Evolutionary conservation across 2,113 vertebrate species (phyloP), one percentile per base, ranked within the genome.

Genomic region (Pristiophorus japonicus): DNA sequence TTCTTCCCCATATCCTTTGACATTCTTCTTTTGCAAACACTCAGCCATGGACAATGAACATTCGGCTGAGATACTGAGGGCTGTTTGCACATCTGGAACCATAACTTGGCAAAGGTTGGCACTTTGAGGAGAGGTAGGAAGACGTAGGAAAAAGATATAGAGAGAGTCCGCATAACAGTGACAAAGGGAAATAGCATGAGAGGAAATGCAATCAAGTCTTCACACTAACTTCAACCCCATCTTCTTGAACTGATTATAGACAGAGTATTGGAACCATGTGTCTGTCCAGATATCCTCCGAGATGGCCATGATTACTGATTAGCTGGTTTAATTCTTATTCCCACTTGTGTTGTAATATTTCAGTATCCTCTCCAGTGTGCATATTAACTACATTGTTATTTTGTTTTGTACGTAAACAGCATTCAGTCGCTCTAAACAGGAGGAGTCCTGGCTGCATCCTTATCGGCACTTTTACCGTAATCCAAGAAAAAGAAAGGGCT

Each of bases 281-380:
- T 88, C 85, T 55, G 45, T 88, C 47, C 85, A 88, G 85, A 88
- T 88, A 88, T 88, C 85, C 85, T 88, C 85, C 22, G 30, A 12
- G 85, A 47, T 51, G 47, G 22, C 2, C 27, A 88, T 88, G 47
- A 88, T 88, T 27, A 27, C 47, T 51, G 11, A 88, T 88, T 51
- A 88, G 47, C 24, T 30, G 47, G 45, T 88, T 55, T 88, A 88
- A 88, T 88, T 88, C 45, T 51, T 88, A 88, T 88, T 88, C 85
- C 24, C 85, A 88, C 47, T 24, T 88, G 85, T 88, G 47, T 30
- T 51, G 47, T 88, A 88, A 87, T 51, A 2, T 47, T 55, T 30
- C 47, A 51, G 47, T 51, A 88, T 51, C 45, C 85, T 88, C 47
- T 88, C 20, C 85, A 51, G 78, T 55, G 22, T 10, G 47, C 47